Conservation (phyloP, 1,140 invertebrate species). For the Reticulitermes speratus region DNA sequence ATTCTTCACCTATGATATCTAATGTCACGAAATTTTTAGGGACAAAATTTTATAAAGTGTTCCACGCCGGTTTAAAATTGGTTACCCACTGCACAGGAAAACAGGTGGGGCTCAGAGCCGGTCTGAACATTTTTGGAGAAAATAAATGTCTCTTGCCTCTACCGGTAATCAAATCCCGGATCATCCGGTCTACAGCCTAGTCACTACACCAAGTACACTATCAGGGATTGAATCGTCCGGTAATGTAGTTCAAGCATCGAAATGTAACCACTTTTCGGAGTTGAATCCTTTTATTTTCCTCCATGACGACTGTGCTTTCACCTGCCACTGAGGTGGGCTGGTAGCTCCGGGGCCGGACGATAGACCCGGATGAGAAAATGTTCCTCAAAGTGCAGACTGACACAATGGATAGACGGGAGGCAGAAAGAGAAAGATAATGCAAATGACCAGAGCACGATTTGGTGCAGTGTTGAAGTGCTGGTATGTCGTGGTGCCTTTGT, state of each 20-base stretch:
- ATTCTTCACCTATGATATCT: no score
- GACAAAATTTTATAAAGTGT: no score
- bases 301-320: not conserved
- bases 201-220: no score
- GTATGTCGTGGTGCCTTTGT: not conserved
- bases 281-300: not conserved
- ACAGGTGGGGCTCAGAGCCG: no score
- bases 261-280: not conserved
- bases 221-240: not conserved
- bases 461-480: slow-evolving; percentile 10
- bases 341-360: not conserved
- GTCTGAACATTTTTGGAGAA: no score
- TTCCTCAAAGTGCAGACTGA: not conserved
- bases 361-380: not conserved
- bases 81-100: no score
- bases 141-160: no score
- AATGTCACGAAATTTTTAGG: no score
- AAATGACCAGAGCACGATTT: slow-evolving; percentile 4
- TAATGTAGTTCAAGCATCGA: not conserved
- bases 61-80: no score
- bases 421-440: slow-evolving; percentile 3
- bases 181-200: no score
- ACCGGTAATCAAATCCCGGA: no score
- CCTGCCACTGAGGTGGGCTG: not conserved
- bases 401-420: slow-evolving; percentile 7